A percentile compares a stretch with the other conserved stretches of the same genome.
Evolutionary conservation across 2,797 vertebrate genomes (phyloP).

Genomic region (Ptychobarbus kaznakovi): DNA sequence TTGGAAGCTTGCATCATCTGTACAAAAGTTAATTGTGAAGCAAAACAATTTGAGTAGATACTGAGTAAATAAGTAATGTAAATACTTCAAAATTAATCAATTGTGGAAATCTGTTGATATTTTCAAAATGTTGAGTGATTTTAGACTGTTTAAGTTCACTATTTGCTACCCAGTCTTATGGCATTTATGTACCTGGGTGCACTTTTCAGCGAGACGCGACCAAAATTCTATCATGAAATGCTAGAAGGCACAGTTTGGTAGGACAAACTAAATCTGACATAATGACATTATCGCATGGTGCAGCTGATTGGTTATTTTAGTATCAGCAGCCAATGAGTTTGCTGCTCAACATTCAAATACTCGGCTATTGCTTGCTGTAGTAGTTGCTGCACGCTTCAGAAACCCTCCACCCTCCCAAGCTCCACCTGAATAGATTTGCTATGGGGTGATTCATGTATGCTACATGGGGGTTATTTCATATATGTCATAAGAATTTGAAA

Average conservation of each 20-base stretch:
- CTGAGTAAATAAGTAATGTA: background rate
- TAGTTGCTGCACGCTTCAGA: background rate
- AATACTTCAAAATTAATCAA: background rate
- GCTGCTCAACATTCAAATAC: too few relatives aligned
- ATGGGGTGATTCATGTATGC: background rate
- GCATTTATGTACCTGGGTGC: too few relatives aligned
- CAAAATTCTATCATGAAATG: too few relatives aligned
- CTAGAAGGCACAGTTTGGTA: too few relatives aligned
- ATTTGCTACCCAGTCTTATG: background rate
- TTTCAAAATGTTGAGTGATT: background rate
- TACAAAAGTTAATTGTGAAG: background rate
- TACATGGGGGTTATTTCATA: background rate
- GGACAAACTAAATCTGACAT: too few relatives aligned
- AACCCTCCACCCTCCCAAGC: background rate
- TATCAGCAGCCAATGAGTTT: too few relatives aligned
- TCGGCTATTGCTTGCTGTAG: too few relatives aligned
- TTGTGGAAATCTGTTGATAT: too few relatives aligned
- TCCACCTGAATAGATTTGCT: background rate
- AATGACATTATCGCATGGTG: too few relatives aligned
- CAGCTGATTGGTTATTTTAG: too few relatives aligned
- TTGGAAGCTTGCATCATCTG: too few relatives aligned
- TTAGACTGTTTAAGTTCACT: background rate
- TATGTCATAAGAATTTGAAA: background rate
- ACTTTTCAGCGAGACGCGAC: too few relatives aligned
- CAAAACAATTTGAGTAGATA: background rate